A percentile compares a stretch with the other conserved stretches of the same genome.
Conservation (phyloP, 2,797 vertebrate species). For the Ispidina lecontei region DNA sequence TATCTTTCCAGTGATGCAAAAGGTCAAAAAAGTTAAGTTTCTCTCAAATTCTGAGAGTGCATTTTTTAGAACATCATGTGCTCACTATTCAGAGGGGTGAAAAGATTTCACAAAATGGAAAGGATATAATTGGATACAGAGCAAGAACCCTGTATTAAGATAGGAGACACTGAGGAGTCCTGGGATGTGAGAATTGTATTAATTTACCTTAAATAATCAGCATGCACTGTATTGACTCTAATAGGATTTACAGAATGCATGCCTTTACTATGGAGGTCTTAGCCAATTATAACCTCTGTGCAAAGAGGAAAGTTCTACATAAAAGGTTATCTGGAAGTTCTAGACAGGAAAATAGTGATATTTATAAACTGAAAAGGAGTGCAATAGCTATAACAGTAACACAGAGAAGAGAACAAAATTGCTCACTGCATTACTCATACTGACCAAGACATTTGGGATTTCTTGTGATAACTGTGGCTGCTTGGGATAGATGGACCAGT, state of each 20-base stretch:
- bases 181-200: slow-evolving; percentile 8
- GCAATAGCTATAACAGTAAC: neutral
- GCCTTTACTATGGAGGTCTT: neutral
- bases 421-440: neutral
- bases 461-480: neutral
- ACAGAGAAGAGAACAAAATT: neutral
- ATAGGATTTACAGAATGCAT: slow-evolving; percentile 14
- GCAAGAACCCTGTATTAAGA: slow-evolving; percentile 18
- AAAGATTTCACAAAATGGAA: slow-evolving; percentile 47
- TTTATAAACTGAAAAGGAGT: neutral
- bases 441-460: neutral
- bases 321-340: neutral
- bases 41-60: slow-evolving; percentile 21
- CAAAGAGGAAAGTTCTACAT: neutral
- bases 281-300: neutral
- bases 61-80: slow-evolving; percentile 36
- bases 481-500: neutral
- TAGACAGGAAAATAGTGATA: neutral
- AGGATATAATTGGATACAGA: slow-evolving; percentile 40
- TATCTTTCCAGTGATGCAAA: slow-evolving; percentile 60
- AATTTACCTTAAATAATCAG: slow-evolving; percentile 12
- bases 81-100: neutral
- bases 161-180: neutral
- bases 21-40: slow-evolving; percentile 12
- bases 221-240: neutral